Conservation (phyloP, 2,797 vertebrate genomes). For the Intellagama lesueurii region DNA sequence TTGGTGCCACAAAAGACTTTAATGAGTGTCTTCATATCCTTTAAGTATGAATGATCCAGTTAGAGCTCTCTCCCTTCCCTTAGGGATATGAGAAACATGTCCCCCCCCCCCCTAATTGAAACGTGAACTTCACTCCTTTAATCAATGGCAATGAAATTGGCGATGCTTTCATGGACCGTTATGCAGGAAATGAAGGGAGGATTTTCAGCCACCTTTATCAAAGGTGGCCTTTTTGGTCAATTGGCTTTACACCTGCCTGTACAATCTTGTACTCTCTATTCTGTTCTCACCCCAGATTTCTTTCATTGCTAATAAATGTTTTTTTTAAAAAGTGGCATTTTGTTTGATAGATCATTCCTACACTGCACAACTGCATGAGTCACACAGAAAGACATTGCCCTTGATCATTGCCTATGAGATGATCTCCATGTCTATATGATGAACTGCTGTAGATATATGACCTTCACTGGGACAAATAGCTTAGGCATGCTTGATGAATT, state of each 20-base stretch:
- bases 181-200: slow-evolving; percentile 5
- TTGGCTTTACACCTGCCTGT: neutral
- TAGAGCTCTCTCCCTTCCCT: slow-evolving; percentile 12
- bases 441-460: neutral
- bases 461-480: neutral
- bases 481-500: neutral
- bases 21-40: slow-evolving; percentile 20
- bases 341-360: neutral
- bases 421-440: neutral
- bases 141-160: slow-evolving; percentile 10
- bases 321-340: neutral
- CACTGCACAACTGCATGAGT: neutral
- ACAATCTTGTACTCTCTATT: neutral
- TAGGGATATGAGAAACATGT: slow-evolving; percentile 53
- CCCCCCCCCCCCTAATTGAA: slow-evolving; percentile 20
- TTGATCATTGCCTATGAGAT: neutral
- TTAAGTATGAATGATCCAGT: slow-evolving; percentile 41
- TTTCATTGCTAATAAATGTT: too few species aligned
- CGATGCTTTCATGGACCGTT: neutral
- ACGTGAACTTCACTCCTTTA: slow-evolving; percentile 35
- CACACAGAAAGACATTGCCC: neutral
- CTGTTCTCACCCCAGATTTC: rapidly evolving
- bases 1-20: neutral
- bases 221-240: neutral
- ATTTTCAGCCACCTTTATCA: neutral